Evolutionary conservation across 1,140 invertebrate genomes (phyloP).

Genomic region (Zaprionus gabonicus): DNA sequence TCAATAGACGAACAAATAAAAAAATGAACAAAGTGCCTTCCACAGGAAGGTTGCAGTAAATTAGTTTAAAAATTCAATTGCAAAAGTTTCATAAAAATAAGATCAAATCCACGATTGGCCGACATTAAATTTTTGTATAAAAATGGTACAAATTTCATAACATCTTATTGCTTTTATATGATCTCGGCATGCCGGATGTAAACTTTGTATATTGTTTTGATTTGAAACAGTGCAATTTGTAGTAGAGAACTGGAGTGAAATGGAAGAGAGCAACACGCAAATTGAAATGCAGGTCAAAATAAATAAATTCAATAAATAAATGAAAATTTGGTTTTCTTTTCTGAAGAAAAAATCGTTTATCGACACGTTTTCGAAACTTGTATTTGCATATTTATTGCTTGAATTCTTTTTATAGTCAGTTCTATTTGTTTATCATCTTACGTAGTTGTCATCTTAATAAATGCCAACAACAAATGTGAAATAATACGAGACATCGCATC

Average conservation of each 20-base stretch:
- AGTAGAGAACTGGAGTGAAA: conserved; percentile 28
- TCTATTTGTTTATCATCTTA: conserved; percentile 24
- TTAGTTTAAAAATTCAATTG: conserved; percentile 10
- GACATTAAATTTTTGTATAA: too few relatives aligned
- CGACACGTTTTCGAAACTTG: neutral
- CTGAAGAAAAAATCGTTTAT: neutral
- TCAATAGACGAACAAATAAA: too few relatives aligned
- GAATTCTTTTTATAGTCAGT: conserved; percentile 36
- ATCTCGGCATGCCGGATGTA: too few relatives aligned
- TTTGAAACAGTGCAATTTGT: conserved; percentile 49
- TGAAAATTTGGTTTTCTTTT: neutral
- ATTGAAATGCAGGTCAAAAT: conserved; percentile 55
- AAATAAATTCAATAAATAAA: conserved; percentile 59
- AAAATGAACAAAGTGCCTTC: neutral
- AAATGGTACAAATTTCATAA: too few relatives aligned
- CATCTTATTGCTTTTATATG: too few relatives aligned
- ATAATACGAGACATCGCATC: conserved; percentile 49
- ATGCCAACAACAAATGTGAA: conserved; percentile 13
- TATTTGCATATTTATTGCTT: conserved; percentile 9
- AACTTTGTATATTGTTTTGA: conserved; percentile 11
- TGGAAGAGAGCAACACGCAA: conserved; percentile 25
- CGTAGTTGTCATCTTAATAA: conserved; percentile 51
- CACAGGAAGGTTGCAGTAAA: conserved; percentile 10
- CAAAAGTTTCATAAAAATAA: too few relatives aligned
- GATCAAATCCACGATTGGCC: too few relatives aligned